Base-by-base conservation (phyloP, 2,113 vertebrate species). In the Ophthalmolycus amberensis region DNA sequence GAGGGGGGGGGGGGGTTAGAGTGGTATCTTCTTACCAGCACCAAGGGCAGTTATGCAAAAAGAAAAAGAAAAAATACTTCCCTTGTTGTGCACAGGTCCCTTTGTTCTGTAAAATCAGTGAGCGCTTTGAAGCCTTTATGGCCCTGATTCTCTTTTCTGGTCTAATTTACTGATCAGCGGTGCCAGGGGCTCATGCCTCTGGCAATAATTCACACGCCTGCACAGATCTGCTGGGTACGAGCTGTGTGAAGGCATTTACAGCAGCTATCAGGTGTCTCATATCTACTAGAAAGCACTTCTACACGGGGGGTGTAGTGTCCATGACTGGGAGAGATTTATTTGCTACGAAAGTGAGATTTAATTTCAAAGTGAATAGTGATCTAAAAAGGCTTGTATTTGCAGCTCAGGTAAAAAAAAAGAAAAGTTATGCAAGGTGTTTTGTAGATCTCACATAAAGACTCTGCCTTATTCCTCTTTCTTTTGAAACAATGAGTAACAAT, bases 51-150 rank as follows among this genome's bases (percentile, higher is more conserved):
- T 89, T 84, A 89, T 48, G 76, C 59, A 90, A 80, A 79, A 86
- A 79, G n/a, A 44, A 48, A 18, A 18, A 25, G 3, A 82, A 73
- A 44, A 65, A 77, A 75, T 25, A 54, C 7, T 3, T 9, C 77
- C 68, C 32, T 71, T 90, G 84, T 90, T 86, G 88, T 84, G 88
- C 87, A 80, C 65, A 86, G 75, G 59, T 77, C 76, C 84, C 90
- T 90, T 92, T 94, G 91, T 94, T 93, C 88, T 83, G 75, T 59
- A 27, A 85, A 90, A 92, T 92, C 89, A 88, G 84, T 0, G 44
- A 85, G 40, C 38, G 78, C 92, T 94, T 95, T 94, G 93, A 95
- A 91, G 93, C 85, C 76, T 91, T 91, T 87, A 83, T 91, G 88
- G 69, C 70, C 70, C 46, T 25, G 69, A 72, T 85, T 79, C 50